Conservation (phyloP, 2,113 vertebrate species). For the Nothobranchius furzeri region DNA sequence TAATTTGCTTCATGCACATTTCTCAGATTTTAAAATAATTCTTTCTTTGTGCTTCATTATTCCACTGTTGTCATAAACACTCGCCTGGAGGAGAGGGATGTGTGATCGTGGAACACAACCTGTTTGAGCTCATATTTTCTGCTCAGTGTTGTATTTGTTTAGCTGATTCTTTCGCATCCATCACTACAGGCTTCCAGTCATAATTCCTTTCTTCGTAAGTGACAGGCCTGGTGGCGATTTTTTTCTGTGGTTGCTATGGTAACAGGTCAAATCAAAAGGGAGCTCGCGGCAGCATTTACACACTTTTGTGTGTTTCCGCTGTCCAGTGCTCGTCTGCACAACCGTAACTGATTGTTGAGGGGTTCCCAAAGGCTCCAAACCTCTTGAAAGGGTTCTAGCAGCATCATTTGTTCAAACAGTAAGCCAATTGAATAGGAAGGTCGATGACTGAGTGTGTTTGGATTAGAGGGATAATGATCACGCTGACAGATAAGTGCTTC, state of each 20-base stretch:
- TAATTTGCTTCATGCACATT: conserved; percentile 16
- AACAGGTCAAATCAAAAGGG: conserved; percentile 67
- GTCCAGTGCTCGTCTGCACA: conserved; percentile 13
- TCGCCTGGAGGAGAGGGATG: no score
- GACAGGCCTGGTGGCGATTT: conserved; percentile 60
- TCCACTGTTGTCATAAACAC: no score
- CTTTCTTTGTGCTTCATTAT: background rate
- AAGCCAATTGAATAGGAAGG: conserved; percentile 50
- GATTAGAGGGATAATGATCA: conserved; percentile 61
- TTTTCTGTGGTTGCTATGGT: conserved; percentile 73
- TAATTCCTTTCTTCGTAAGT: conserved; percentile 46
- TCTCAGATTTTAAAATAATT: background rate
- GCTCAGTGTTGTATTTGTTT: background rate
- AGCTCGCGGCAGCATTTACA: conserved; percentile 5
- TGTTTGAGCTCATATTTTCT: no score
- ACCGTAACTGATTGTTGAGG: conserved; percentile 55
- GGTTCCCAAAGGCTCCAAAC: conserved; percentile 40
- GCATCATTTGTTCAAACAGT: conserved; percentile 63
- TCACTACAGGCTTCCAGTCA: conserved; percentile 31
- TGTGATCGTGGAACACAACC: no score
- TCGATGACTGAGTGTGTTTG: conserved; percentile 49
- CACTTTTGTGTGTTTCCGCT: conserved; percentile 14
- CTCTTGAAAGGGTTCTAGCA: conserved; percentile 51
- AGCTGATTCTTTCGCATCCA: background rate
- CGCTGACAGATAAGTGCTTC: conserved; percentile 46